A percentile compares a stretch with the other conserved stretches of the same genome.
These are phyloP conservation scores for Tortrix viridana DNA, from an alignment of 2,888 invertebrate species.

Conservation along the genomic window DNA sequence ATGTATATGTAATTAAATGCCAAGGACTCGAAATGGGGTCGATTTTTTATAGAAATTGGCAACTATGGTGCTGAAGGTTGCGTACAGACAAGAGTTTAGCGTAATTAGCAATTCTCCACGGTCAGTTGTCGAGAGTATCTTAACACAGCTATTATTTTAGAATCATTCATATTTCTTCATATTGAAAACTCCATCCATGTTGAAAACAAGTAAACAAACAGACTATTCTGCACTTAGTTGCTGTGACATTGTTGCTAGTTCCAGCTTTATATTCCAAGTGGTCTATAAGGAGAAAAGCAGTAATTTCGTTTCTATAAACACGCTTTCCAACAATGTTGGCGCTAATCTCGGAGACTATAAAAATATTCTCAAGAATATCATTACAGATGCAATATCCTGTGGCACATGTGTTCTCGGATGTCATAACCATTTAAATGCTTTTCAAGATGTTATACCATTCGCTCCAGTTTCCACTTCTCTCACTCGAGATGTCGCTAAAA, in stretches of 20 bases:
- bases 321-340: constrained; percentile 8
- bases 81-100: neutral
- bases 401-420: constrained; percentile 33
- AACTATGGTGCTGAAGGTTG: too few relatives aligned
- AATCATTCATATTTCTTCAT: constrained; percentile 6
- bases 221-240: constrained; percentile 7
- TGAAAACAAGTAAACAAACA: too few relatives aligned
- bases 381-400: constrained; percentile 30
- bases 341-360: constrained; percentile 25
- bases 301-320: constrained; percentile 7
- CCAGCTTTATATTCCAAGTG: constrained; percentile 1
- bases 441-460: constrained; percentile 19
- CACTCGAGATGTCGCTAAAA: constrained; percentile 3
- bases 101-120: neutral
- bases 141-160: too few relatives aligned
- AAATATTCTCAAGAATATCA: constrained; percentile 13
- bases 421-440: constrained; percentile 29
- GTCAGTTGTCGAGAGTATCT: neutral
- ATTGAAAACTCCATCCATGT: too few relatives aligned
- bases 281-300: constrained; percentile 19
- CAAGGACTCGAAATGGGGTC: too few relatives aligned
- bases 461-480: constrained; percentile 19
- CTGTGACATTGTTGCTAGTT: constrained; percentile 4
- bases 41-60: too few relatives aligned
- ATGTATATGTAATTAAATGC: too few relatives aligned